phyloP scores from a whole-genome alignment of 1,140 invertebrate species.

The Lutraria rhynchaena region DNA sequence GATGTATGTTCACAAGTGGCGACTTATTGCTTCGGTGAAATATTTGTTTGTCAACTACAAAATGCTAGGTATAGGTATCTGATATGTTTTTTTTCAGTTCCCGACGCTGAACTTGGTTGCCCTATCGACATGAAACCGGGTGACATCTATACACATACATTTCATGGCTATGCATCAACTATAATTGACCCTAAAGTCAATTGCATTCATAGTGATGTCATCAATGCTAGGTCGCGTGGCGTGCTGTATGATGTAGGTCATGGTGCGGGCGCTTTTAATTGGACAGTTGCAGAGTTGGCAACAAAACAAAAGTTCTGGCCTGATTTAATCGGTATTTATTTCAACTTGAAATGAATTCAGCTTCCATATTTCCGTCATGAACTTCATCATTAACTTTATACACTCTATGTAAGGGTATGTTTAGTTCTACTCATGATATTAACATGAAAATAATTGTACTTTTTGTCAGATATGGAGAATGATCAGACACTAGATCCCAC shows the following conservation, averaged over 20 bases:
- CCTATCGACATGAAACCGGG: constrained; percentile 70
- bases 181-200: constrained; percentile 67
- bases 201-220: constrained; percentile 63
- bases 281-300: constrained; percentile 73
- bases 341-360: no score
- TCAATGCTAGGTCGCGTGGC: constrained; percentile 71
- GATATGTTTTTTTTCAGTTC: constrained; percentile 8
- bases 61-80: no score
- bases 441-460: no score
- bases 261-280: constrained; percentile 76
- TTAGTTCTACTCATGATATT: no score
- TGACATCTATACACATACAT: constrained; percentile 78
- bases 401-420: no score
- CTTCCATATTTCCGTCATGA: no score
- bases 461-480: no score
- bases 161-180: constrained; percentile 61
- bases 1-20: no score
- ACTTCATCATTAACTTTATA: no score
- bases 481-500: no score
- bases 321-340: constrained; percentile 67
- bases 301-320: constrained; percentile 71
- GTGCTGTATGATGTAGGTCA: constrained; percentile 78
- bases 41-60: no score
- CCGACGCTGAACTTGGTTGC: constrained; percentile 46
- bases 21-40: no score